Evolutionary conservation across 2,797 vertebrate genomes (phyloP).

Genomic region (Orientallactaga sibirica): DNA sequence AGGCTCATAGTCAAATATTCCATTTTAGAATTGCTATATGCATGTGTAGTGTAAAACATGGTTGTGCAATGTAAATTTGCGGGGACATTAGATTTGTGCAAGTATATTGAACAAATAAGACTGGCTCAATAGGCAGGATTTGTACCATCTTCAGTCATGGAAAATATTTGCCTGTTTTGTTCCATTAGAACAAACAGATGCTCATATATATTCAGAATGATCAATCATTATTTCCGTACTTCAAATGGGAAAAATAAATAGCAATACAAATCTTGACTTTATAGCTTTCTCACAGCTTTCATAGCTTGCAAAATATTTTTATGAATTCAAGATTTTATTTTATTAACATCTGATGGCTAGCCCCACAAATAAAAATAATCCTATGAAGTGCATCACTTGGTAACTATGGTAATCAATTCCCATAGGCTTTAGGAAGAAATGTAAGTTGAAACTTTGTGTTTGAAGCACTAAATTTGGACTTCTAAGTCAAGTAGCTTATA

Average conservation of each 20-base stretch:
- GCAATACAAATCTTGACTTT: background rate
- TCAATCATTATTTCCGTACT: background rate
- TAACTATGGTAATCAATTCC: background rate
- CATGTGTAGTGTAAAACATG: background rate
- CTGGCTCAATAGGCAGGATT: background rate
- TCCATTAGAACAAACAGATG: conserved; percentile 17
- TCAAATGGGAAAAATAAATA: background rate
- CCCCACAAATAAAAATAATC: background rate
- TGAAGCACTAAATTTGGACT: background rate
- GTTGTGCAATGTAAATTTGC: background rate
- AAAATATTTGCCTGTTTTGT: background rate
- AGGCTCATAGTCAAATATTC: conserved; percentile 15
- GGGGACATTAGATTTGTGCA: background rate
- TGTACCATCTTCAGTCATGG: background rate
- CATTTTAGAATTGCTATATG: conserved; percentile 10
- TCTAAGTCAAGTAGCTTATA: background rate
- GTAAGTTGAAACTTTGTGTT: conserved; percentile 16
- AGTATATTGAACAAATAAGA: background rate
- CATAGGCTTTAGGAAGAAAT: background rate
- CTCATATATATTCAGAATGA: background rate
- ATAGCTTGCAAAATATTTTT: conserved; percentile 12
- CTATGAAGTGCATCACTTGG: background rate
- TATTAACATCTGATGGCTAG: background rate
- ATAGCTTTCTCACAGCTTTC: background rate
- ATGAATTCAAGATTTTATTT: conserved; percentile 37